phyloP scores from a whole-genome alignment of 2,113 vertebrate species.

The Eretmochelys imbricata region DNA sequence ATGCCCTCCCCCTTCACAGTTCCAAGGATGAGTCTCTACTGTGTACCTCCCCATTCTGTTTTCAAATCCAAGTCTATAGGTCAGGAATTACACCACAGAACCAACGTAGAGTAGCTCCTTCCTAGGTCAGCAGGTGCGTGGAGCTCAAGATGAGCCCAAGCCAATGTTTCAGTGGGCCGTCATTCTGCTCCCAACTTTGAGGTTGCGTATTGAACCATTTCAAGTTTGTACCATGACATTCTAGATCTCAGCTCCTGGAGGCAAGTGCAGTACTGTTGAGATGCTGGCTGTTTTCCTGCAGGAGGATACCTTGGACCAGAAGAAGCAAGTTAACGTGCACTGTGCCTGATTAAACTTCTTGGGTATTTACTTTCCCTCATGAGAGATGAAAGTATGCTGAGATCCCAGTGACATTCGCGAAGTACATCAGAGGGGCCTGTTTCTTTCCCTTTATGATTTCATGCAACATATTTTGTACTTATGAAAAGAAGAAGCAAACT shows the following conservation, averaged over 20 bases:
- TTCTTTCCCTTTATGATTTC: background rate
- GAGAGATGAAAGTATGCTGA: background rate
- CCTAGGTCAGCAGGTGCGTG: background rate
- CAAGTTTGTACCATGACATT: background rate
- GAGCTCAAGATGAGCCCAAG: background rate
- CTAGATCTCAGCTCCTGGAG: slow-evolving; percentile 21
- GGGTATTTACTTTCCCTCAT: slow-evolving; percentile 3
- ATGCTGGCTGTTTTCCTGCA: background rate
- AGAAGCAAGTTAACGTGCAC: background rate
- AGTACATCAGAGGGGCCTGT: background rate
- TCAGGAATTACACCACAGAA: background rate
- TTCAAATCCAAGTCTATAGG: background rate
- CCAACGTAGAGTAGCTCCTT: background rate
- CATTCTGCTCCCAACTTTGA: background rate
- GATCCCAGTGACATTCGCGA: background rate
- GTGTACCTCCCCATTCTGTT: background rate
- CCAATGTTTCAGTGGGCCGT: background rate
- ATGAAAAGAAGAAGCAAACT: slow-evolving; percentile 42
- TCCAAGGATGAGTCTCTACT: background rate
- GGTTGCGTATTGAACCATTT: background rate
- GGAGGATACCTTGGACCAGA: background rate
- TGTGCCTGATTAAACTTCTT: background rate
- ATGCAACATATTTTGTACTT: background rate
- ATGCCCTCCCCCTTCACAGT: background rate
- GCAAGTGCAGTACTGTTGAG: background rate